Evolutionary conservation across 2,113 vertebrate genomes (phyloP).

Genomic region (Gallinago jamesoni): DNA sequence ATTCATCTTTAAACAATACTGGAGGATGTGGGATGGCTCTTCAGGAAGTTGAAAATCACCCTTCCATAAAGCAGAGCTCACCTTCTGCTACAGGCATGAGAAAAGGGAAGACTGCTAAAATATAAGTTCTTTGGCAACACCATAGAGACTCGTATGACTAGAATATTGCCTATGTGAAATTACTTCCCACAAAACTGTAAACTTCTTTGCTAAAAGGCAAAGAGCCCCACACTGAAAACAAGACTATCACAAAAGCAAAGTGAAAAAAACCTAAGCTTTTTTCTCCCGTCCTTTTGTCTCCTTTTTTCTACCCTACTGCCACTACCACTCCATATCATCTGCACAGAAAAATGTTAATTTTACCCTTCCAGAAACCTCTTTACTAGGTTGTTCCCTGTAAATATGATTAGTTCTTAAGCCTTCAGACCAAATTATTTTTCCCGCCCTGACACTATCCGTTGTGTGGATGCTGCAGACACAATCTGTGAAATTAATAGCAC

Average conservation of each 20-base stretch:
- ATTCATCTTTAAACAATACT: neutral
- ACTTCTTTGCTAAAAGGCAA: neutral
- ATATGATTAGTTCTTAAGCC: neutral
- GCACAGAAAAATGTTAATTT: neutral
- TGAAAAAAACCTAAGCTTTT: neutral
- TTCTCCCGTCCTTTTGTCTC: neutral
- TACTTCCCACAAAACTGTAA: neutral
- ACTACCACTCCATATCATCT: neutral
- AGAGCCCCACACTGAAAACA: neutral
- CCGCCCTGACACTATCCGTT: neutral
- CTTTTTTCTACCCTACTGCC: neutral
- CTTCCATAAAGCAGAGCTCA: neutral
- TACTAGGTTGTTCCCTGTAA: neutral
- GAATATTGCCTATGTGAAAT: neutral
- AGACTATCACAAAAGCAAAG: neutral
- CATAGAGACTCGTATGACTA: neutral
- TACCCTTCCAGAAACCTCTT: neutral
- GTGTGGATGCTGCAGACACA: neutral
- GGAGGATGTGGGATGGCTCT: neutral
- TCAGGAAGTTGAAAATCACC: neutral
- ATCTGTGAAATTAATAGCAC: slow-evolving; percentile 21
- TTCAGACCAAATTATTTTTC: neutral
- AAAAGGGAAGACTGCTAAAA: neutral
- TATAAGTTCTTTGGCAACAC: neutral
- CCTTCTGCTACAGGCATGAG: neutral